Base-by-base conservation (phyloP, 2,797 vertebrate species). In the Nothura maculosa region DNA sequence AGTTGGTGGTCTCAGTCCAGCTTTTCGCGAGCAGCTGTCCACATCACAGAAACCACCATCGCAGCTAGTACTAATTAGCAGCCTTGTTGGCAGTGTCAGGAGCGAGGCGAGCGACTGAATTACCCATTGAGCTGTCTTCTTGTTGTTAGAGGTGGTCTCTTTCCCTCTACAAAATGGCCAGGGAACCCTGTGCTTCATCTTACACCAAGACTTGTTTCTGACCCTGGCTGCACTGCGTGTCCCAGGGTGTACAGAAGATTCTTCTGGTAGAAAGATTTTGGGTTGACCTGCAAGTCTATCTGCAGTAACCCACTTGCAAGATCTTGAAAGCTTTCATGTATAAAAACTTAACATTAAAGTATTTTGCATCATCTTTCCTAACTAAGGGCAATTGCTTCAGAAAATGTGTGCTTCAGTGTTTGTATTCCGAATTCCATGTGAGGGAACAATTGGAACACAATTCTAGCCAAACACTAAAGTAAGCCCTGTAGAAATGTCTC, bases 1-100 rank as follows among this genome's bases (percentile, higher is more conserved):
- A 96, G 84, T 79, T 96, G 96, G 96, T 96, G 96, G 96, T 96
- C 96, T 81, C 84, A 40, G 80, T 81, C 73, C 92, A 95, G 86
- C 92, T 89, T 87, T 73, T 92, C 5, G 32, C 81, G 43, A 92
- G 10, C 81, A 75, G 81, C 92, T 63, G 38, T 83, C 95, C 95
- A 96, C 94, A 96, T 96, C 94, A 94, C 87, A 96, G 93, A 83
- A 34, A 87, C 96, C 95, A 85, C 92, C 3, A 0, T 81, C 38
- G 12, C 93, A 42, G 32, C 61, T 50, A 22, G 79, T 93, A 92
- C 90, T 95, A 96, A 86, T 85, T 75, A 93, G 61, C 79, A 81
- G 88, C 88, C 16, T 47, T 42, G 81, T 92, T 93, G 95, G 95
- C 96, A 88, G 88, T 6, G 22, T 83, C 16, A 0, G 40, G 63